A percentile compares a stretch with the other conserved stretches of the same genome.
Evolutionary conservation across 2,113 vertebrate genomes (phyloP).

Genomic region (Antechinus stuartii): DNA sequence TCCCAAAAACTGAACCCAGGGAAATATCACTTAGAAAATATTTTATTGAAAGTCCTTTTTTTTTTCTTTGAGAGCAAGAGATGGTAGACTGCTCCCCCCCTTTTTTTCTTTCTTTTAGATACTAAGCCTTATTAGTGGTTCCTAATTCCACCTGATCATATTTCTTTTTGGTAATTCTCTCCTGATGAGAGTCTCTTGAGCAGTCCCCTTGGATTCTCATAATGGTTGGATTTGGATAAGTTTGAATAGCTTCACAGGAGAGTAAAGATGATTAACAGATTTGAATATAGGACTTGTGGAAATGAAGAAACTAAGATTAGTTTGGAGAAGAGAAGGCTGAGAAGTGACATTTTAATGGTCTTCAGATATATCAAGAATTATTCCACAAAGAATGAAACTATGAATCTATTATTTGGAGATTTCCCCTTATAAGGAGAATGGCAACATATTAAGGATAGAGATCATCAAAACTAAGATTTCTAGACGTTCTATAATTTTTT

Average conservation of each 20-base stretch:
- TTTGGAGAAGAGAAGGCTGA: not conserved
- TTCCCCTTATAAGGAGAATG: not conserved
- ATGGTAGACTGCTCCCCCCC: not conserved
- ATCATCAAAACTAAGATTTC: not conserved
- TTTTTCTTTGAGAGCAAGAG: not conserved
- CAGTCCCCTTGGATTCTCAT: not conserved
- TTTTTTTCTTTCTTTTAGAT: not conserved
- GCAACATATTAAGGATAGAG: not conserved
- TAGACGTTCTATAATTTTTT: not conserved
- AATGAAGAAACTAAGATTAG: not conserved
- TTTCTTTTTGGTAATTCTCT: not conserved
- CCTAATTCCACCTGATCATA: not conserved
- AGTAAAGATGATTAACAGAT: not conserved
- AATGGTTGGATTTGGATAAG: not conserved
- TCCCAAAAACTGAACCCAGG: not conserved
- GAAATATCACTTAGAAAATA: not conserved
- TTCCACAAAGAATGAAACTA: not conserved
- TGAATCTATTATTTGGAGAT: not conserved
- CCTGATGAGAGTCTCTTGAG: not conserved
- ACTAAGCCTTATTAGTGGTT: not conserved
- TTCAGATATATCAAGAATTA: not conserved
- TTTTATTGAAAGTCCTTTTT: not conserved
- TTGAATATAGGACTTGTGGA: not conserved
- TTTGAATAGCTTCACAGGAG: not conserved
- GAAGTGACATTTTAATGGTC: not conserved